Conservation (phyloP, 2,797 vertebrate species). For the Coreius guichenoti region DNA sequence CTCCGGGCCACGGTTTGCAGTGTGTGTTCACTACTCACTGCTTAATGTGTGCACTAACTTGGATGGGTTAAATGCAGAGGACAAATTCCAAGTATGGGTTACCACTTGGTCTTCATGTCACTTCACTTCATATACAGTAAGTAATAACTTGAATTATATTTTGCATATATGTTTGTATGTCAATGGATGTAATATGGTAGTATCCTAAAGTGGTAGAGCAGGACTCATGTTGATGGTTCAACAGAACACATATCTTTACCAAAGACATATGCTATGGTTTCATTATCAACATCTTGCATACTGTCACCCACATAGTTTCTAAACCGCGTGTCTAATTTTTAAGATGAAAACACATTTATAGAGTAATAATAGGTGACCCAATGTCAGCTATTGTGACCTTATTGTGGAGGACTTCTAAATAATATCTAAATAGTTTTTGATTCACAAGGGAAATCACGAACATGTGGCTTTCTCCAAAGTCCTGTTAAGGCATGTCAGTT, state of each 20-base stretch:
- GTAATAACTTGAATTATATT: too few relatives aligned
- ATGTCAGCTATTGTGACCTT: constrained; percentile 39
- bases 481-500: neutral
- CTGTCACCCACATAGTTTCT: neutral
- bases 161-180: neutral
- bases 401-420: constrained; percentile 33
- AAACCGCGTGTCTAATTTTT: neutral
- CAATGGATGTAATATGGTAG: neutral
- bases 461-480: constrained; percentile 49
- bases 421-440: constrained; percentile 39
- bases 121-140: too few relatives aligned
- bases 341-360: neutral
- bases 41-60: too few relatives aligned
- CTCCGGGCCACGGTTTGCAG: too few relatives aligned
- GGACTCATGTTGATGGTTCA: neutral
- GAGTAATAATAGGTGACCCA: constrained; percentile 26
- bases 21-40: too few relatives aligned
- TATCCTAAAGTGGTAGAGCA: neutral
- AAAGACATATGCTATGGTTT: constrained; percentile 7
- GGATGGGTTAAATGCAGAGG: too few relatives aligned
- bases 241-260: neutral
- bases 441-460: constrained; percentile 46
- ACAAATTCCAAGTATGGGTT: too few relatives aligned
- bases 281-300: constrained; percentile 20
- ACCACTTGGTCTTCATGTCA: too few relatives aligned